Evolutionary conservation across 37 sponge, comb jelly and placozoan species (phyloP).

Genomic region (Geodia barretti): DNA sequence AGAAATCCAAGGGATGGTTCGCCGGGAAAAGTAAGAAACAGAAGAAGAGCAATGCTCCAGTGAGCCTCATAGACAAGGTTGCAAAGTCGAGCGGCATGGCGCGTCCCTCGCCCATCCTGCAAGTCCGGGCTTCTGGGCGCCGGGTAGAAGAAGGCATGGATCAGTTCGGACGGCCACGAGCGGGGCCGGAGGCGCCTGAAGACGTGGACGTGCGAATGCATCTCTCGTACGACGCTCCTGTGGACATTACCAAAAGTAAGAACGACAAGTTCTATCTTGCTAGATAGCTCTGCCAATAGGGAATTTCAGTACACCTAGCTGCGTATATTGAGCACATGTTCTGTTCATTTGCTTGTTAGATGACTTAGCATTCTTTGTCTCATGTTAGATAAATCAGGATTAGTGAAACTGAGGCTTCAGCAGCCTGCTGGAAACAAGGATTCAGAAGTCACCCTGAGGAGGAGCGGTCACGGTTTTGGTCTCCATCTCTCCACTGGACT

Average conservation of each 20-base stretch:
- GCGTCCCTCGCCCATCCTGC: background rate
- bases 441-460: background rate
- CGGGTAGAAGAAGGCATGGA: background rate
- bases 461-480: conserved; percentile 15
- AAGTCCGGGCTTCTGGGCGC: background rate
- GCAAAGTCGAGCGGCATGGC: background rate
- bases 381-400: too few species aligned
- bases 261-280: too few species aligned
- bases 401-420: too few species aligned
- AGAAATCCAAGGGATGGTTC: background rate
- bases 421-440: too few species aligned
- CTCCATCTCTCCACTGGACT: conserved; percentile 39
- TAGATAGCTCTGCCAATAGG: too few species aligned
- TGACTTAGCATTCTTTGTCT: too few species aligned
- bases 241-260: background rate
- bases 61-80: background rate
- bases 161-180: background rate
- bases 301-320: too few species aligned
- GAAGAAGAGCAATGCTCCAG: background rate
- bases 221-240: background rate
- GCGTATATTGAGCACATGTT: too few species aligned
- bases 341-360: too few species aligned
- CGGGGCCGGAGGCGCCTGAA: background rate
- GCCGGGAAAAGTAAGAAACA: background rate
- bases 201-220: background rate